phyloP scores from a whole-genome alignment of 2,888 invertebrate species.

The Acronicta aceris region DNA sequence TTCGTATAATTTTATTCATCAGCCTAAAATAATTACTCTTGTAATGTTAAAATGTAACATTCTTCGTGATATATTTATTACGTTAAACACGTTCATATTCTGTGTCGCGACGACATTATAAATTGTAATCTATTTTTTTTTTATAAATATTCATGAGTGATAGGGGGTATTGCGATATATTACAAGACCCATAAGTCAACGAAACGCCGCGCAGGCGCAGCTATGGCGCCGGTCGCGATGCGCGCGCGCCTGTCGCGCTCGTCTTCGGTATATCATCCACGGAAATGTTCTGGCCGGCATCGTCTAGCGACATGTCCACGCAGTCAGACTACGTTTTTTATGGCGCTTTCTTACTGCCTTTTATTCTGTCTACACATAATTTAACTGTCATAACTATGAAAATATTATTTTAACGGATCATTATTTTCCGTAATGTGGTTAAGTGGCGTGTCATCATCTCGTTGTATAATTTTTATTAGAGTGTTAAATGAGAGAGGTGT shows the following conservation, averaged over 20 bases:
- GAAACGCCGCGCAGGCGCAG: constrained; percentile 74
- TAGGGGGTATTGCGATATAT: constrained; percentile 85
- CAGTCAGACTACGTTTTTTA: constrained; percentile 84
- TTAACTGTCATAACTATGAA: constrained; percentile 75
- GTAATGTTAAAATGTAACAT: constrained; percentile 73
- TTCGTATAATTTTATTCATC: constrained; percentile 76
- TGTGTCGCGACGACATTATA: constrained; percentile 73
- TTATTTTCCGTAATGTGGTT: constrained; percentile 50
- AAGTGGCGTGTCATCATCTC: constrained; percentile 36
- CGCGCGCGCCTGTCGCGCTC: constrained; percentile 59
- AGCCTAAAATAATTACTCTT: constrained; percentile 81
- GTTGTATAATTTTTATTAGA: constrained; percentile 51
- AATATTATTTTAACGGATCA: constrained; percentile 70
- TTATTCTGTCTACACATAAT: constrained; percentile 82
- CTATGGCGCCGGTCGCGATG: constrained; percentile 51
- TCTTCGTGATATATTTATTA: constrained; percentile 82
- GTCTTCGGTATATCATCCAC: constrained; percentile 62
- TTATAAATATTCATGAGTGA: constrained; percentile 89
- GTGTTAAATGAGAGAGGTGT: constrained; percentile 39
- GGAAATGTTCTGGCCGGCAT: constrained; percentile 62
- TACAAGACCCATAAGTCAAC: constrained; percentile 86
- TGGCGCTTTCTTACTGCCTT: constrained; percentile 70
- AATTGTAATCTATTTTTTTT: constrained; percentile 77
- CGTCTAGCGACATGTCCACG: constrained; percentile 78
- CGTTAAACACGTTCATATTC: constrained; percentile 72